Base-by-base conservation (phyloP, 2,797 vertebrate species). In the Ctenopoma multispine region DNA sequence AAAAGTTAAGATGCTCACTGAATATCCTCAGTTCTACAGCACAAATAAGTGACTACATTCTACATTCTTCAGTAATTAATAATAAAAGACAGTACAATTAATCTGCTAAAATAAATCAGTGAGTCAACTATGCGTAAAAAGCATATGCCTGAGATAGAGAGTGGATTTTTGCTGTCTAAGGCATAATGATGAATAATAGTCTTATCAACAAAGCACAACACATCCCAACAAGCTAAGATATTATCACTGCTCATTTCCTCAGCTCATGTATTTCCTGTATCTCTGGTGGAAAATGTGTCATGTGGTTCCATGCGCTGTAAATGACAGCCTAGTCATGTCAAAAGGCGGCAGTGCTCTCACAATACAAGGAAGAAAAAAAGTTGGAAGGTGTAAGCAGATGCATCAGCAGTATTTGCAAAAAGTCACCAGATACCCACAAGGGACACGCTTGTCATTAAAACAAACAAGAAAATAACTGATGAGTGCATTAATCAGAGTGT, bases 321-420 rank as follows among this genome's bases (percentile, higher is more conserved):
- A 79, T 81, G 82, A 87, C 82, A 86, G 80, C 47, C 69, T 72
- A 47, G 62, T 75, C 74, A 70, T 70, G 85, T 87, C 82, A 86
- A 69, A 83, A 83, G 66, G 62, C 77, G 89, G 86, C 69, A 63
- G 63, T 72, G 72, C 72, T 82, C 80, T 85, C 65, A 90, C 75
- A 31, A 83, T 74, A 87, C 69, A 27, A 51, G 80, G 59, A 66
- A 49, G 66, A 34, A 74, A 69, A 79, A 84, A 80, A 60, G 31
- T 10, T 74, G 83, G 74, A 90, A 92, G 86, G 78, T 84, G 44
- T 67, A 85, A 87, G 83, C 81, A 85, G 80, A 87, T 81, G 81
- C 84, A 85, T 96, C 95, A 96, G 94, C 95, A 94, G 72, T 93
- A 95, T 95, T 93, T 95, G 93, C 91, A 91, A 95, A 93, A 94